These are phyloP conservation scores for Ptilodon capucinus DNA, from an alignment of 2,888 invertebrate species.

Conservation along the genomic window DNA sequence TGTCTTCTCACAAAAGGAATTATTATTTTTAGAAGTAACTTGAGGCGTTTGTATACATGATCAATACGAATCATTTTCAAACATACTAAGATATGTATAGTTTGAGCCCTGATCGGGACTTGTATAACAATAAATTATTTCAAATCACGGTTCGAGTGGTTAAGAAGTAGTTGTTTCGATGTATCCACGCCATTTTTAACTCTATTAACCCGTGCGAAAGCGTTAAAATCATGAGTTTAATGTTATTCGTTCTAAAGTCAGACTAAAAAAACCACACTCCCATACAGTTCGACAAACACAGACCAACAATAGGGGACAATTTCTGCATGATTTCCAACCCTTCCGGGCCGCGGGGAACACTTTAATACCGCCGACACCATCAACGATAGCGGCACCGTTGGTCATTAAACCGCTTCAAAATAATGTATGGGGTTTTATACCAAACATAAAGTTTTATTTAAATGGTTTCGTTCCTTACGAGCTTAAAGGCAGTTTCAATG, in stretches of 20 bases:
- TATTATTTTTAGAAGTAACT: background rate
- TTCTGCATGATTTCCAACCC: background rate
- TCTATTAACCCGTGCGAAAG: no score
- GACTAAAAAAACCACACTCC: background rate
- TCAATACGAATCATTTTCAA: no score
- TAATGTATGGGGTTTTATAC: background rate
- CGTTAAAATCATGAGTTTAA: no score
- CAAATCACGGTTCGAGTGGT: no score
- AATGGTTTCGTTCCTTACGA: background rate
- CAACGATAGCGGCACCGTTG: background rate
- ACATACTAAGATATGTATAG: no score
- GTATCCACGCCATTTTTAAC: no score
- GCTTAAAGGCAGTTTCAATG: background rate
- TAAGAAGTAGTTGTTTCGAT: no score
- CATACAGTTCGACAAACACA: background rate
- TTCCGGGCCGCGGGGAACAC: background rate
- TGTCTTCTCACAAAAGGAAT: background rate
- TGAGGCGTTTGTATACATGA: no score
- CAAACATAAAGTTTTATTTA: background rate
- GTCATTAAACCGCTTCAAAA: background rate
- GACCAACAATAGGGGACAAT: background rate
- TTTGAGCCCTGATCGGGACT: no score
- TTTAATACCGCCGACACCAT: background rate
- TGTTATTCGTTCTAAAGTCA: no score
- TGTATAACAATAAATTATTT: no score